Percentiles rank a stretch among this genome's conserved stretches.
phyloP scores from a whole-genome alignment of 2,113 vertebrate species.

The Dendropsophus ebraccatus region DNA sequence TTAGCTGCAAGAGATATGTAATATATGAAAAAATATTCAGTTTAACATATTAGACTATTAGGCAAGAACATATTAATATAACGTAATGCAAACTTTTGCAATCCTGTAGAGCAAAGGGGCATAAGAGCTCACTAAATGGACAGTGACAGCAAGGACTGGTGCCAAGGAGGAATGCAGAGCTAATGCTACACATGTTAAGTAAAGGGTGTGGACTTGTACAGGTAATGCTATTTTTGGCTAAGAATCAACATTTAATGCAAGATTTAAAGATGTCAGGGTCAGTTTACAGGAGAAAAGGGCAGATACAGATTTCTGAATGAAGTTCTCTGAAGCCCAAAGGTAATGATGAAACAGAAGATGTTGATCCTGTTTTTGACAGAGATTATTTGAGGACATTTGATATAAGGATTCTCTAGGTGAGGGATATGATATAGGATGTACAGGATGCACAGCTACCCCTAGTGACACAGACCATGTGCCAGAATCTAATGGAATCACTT shows the following conservation, averaged over 20 bases:
- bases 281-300: slow-evolving; percentile 31
- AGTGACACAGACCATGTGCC: slow-evolving; percentile 11
- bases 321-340: not conserved
- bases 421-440: slow-evolving; percentile 30
- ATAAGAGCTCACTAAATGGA: not conserved
- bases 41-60: no score
- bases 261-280: slow-evolving; percentile 36
- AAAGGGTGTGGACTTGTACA: slow-evolving; percentile 15
- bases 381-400: slow-evolving; percentile 45
- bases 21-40: not conserved
- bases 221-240: slow-evolving; percentile 47
- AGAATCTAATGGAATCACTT: slow-evolving; percentile 13
- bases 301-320: slow-evolving; percentile 2
- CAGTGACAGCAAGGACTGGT: not conserved
- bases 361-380: not conserved
- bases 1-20: slow-evolving; percentile 77
- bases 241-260: slow-evolving; percentile 43
- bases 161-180: not conserved
- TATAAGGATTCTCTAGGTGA: slow-evolving; percentile 22
- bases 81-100: not conserved
- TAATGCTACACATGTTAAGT: not conserved
- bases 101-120: not conserved
- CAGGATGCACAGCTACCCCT: slow-evolving; percentile 29
- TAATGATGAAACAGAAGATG: not conserved
- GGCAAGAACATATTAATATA: not conserved